phyloP scores from a whole-genome alignment of 2,797 vertebrate species.

The Nasua narica region DNA sequence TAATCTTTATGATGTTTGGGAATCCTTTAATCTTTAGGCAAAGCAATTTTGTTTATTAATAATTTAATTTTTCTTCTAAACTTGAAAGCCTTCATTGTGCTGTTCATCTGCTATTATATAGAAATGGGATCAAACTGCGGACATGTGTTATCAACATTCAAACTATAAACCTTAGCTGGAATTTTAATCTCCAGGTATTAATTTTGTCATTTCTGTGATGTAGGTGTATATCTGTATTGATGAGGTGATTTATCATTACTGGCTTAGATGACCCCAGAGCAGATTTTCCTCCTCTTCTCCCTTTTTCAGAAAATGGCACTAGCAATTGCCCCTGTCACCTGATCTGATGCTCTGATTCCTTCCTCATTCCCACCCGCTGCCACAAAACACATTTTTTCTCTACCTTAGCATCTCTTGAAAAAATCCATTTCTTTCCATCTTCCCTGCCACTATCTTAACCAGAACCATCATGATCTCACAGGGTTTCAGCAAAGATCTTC shows the following conservation, averaged over 20 bases:
- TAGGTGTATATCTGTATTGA: not conserved
- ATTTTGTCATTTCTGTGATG: not conserved
- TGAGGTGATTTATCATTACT: not conserved
- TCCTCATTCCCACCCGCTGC: not conserved
- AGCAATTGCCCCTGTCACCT: not conserved
- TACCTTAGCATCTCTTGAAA: not conserved
- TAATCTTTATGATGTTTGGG: conserved; percentile 59
- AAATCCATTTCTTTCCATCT: not conserved
- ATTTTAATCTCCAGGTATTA: not conserved
- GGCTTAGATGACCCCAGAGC: not conserved
- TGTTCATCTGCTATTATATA: not conserved
- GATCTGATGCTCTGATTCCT: not conserved
- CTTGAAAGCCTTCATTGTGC: conserved; percentile 40
- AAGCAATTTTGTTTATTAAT: conserved; percentile 57
- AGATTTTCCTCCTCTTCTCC: not conserved
- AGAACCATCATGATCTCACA: not conserved
- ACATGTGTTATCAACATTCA: not conserved
- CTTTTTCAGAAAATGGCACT: not conserved
- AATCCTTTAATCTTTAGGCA: conserved; percentile 54
- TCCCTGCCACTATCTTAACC: not conserved
- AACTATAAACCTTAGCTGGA: not conserved
- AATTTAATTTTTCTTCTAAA: conserved; percentile 38
- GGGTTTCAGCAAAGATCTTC: not conserved
- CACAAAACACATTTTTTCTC: not conserved
- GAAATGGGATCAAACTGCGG: not conserved